Base-by-base conservation (phyloP, 2,797 vertebrate species). In the Oreortyx pictus region DNA sequence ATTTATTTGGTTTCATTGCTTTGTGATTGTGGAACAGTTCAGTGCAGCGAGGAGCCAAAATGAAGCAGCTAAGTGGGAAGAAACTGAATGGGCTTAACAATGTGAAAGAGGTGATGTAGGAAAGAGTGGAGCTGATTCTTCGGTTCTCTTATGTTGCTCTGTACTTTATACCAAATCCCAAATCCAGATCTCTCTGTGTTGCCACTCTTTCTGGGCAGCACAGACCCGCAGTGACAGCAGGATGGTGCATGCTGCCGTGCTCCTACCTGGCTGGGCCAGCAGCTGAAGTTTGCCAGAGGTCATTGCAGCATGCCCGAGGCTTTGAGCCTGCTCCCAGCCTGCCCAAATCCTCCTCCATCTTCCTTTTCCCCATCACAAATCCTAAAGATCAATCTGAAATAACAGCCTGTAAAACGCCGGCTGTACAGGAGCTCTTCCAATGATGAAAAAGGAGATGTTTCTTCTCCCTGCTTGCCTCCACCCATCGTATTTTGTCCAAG, bases 31-130 rank as follows among this genome's bases (percentile, higher is more conserved):
- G 4, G 68, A 72, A 12, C 5, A 2, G 9, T 87, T 88, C 92
- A n/a, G 31, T 67, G 90, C 92, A 15, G 89, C 23, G 2, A 92
- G 85, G 80, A 93, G 59, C 46, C 16, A 16, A 79, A 93, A 82
- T 66, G 50, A 57, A 90, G 60, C 75, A 22, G 1, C 47, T 31
- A 6, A 94, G 89, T 0, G 14, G 73, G 81, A 31, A 67, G 61
- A 39, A 37, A 35, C 65, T 37, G 16, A 88, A 81, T 24, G 67
- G 86, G 74, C 87, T 76, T 76, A 64, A 31, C 59, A 82, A 72
- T 1, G 2, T 44, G 92, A 72, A 87, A 59, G 60, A 71, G 84
- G 59, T 19, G 7, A 4, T 12, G 64, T 74, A 52, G 80, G 84
- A 9, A 65, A 20, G 91, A 88, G 86, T 9, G 0, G 74, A 84